Evolutionary conservation across 1,140 invertebrate species (phyloP).

Genomic region (Radopholus similis): DNA sequence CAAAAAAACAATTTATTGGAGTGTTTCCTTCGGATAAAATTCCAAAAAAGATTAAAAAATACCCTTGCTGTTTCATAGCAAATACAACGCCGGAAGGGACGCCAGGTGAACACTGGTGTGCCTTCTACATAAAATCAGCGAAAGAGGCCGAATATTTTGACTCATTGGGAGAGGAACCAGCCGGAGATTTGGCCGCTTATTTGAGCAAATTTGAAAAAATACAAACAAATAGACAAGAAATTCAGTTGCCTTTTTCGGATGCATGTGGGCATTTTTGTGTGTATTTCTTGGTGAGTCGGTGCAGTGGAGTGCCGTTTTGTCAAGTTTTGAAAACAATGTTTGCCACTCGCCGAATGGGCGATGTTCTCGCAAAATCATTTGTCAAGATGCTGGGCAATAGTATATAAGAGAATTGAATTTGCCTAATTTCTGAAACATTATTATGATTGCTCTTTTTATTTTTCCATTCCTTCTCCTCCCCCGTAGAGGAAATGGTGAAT

Average conservation of each 20-base stretch:
- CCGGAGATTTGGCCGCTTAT: not conserved
- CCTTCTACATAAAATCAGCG: not conserved
- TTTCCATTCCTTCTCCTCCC: too few relatives aligned
- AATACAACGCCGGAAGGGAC: not conserved
- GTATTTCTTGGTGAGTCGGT: slow-evolving; percentile 4
- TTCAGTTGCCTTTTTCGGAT: not conserved
- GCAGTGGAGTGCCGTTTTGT: not conserved
- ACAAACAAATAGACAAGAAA: not conserved
- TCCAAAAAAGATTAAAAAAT: not conserved
- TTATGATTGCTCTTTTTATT: too few relatives aligned
- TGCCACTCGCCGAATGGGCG: too few relatives aligned
- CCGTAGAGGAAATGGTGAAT: too few relatives aligned
- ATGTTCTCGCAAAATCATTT: too few relatives aligned
- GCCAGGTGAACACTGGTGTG: slow-evolving; percentile 6
- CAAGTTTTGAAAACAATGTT: not conserved
- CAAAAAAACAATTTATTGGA: slow-evolving; percentile 16
- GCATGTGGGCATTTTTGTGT: not conserved
- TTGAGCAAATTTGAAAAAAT: not conserved
- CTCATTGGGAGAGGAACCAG: not conserved
- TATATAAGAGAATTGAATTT: too few relatives aligned
- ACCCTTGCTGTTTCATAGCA: slow-evolving; percentile 11
- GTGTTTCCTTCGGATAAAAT: slow-evolving; percentile 11
- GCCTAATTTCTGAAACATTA: too few relatives aligned
- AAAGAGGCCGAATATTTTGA: slow-evolving; percentile 15
- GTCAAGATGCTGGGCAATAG: too few relatives aligned